A percentile compares a stretch with the other conserved stretches of the same genome.
phyloP scores from a whole-genome alignment of 2,797 vertebrate species.

The Acanthurus tractus region DNA sequence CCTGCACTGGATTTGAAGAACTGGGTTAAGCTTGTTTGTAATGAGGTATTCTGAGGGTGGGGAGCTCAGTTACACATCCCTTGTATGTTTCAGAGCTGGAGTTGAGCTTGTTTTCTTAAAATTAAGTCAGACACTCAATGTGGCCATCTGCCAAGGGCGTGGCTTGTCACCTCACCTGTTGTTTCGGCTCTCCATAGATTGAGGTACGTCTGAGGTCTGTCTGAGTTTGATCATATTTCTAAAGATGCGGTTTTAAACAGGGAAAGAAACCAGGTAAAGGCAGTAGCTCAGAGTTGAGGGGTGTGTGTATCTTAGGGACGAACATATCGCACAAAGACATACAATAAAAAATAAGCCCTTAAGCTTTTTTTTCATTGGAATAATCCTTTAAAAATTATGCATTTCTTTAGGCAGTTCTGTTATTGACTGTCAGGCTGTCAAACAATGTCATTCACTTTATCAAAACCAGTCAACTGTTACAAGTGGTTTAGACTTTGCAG shows the following conservation, averaged over 20 bases:
- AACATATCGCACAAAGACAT: not conserved
- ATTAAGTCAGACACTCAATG: not conserved
- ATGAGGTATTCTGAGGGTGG: not conserved
- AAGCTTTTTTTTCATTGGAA: not conserved
- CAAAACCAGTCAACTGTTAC: not conserved
- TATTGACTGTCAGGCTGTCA: not conserved
- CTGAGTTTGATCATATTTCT: not conserved
- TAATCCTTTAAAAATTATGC: conserved; percentile 15
- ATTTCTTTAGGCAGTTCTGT: not conserved
- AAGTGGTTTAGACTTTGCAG: not conserved
- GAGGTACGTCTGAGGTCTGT: not conserved
- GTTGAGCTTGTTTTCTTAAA: not conserved
- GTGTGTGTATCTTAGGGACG: not conserved
- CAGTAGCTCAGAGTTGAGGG: too few species aligned
- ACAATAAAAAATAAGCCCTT: conserved; percentile 4
- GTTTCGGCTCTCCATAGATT: not conserved
- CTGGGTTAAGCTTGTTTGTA: not conserved
- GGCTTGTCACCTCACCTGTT: not conserved
- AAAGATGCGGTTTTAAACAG: not conserved
- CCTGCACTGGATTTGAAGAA: not conserved
- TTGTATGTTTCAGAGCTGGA: not conserved
- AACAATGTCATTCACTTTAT: not conserved
- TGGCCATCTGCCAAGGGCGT: conserved; percentile 8
- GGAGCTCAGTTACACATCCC: not conserved
- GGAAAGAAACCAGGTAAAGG: not conserved